phyloP scores from a whole-genome alignment of 1,140 invertebrate species.

The Musca domestica region DNA sequence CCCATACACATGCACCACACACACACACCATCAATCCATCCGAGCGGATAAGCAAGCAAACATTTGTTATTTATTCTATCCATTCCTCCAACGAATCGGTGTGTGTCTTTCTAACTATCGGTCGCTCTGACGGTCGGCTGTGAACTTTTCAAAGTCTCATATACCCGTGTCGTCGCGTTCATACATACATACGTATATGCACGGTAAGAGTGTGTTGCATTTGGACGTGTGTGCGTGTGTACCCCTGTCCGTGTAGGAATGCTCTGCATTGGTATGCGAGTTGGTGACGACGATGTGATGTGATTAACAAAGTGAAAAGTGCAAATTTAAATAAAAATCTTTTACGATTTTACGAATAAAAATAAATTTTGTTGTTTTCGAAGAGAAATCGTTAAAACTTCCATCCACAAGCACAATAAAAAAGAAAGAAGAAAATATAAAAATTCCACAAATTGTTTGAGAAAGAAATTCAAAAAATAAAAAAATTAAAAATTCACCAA shows the following conservation, averaged over 20 bases:
- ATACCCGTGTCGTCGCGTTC: neutral
- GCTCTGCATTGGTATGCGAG: slow-evolving; percentile 13
- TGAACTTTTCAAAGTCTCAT: slow-evolving; percentile 13
- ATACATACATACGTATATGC: slow-evolving; percentile 13
- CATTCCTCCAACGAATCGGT: slow-evolving; percentile 1
- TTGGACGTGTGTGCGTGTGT: neutral
- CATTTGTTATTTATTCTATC: slow-evolving; percentile 19
- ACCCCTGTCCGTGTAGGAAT: neutral
- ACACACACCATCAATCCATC: too few relatives aligned
- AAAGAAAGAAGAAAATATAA: slow-evolving; percentile 12
- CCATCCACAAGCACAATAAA: slow-evolving; percentile 10
- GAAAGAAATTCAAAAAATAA: slow-evolving; percentile 19
- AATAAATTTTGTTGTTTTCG: slow-evolving; percentile 6
- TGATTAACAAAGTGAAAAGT: slow-evolving; percentile 22
- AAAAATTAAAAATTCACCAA: slow-evolving; percentile 23
- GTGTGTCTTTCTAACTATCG: too few relatives aligned
- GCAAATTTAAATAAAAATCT: slow-evolving; percentile 18
- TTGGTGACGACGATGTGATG: slow-evolving; percentile 22
- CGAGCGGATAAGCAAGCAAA: slow-evolving; percentile 25
- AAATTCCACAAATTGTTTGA: slow-evolving; percentile 14
- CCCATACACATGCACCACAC: neutral
- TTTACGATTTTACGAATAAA: neutral
- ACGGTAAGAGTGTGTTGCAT: neutral
- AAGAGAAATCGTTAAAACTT: slow-evolving; percentile 19
- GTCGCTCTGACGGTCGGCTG: neutral